These are phyloP conservation scores for Drosophila phalerata DNA, from an alignment of 2,888 invertebrate species.

Conservation along the genomic window DNA sequence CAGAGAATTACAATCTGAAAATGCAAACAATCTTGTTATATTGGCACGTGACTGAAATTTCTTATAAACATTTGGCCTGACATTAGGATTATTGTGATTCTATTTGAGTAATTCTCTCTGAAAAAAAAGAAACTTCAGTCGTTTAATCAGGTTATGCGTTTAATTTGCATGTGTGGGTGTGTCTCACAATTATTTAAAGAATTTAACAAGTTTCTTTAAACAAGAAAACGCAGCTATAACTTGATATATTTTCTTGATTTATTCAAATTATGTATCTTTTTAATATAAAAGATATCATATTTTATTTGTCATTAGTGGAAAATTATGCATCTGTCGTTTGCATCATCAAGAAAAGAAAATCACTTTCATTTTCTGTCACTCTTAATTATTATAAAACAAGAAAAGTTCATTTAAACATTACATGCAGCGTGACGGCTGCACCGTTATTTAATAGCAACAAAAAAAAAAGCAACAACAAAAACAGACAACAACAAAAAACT, in stretches of 20 bases:
- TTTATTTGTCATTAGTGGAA: conserved; percentile 8
- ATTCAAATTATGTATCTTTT: not conserved
- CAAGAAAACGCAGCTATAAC: not conserved
- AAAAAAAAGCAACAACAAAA: conserved; percentile 22
- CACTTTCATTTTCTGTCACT: conserved; percentile 71
- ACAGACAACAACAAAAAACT: conserved; percentile 18
- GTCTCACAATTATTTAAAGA: conserved; percentile 6
- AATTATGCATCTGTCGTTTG: conserved; percentile 14
- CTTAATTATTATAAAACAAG: conserved; percentile 73
- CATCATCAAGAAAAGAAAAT: conserved; percentile 53
- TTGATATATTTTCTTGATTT: not conserved
- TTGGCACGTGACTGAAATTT: conserved; percentile 38
- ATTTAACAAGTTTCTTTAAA: conserved; percentile 9
- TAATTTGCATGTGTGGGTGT: conserved; percentile 23
- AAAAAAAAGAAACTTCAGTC: conserved; percentile 19
- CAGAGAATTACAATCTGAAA: conserved; percentile 15
- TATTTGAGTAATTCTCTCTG: conserved; percentile 10
- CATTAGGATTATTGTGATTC: conserved; percentile 19
- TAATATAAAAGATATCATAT: too few species aligned
- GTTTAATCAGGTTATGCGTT: conserved; percentile 13
- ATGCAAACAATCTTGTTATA: conserved; percentile 30
- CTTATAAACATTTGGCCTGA: not conserved
- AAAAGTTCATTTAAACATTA: conserved; percentile 48
- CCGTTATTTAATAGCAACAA: conserved; percentile 70
- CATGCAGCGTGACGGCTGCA: conserved; percentile 67